phyloP scores from a whole-genome alignment of 2,797 vertebrate genomes.

The Neopelma chrysocephalum region DNA sequence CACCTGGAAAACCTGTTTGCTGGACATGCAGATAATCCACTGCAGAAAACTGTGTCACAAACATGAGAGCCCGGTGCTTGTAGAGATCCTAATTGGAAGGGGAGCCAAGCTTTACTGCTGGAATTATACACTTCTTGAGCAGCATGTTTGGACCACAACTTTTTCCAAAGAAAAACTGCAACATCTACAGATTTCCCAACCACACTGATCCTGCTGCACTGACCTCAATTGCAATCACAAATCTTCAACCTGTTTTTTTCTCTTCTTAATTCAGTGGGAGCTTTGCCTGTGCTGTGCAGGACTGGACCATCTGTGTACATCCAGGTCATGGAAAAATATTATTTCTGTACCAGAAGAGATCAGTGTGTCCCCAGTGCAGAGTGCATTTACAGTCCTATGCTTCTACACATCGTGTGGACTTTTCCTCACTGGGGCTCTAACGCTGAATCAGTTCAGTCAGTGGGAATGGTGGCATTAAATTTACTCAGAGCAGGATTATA shows the following conservation, averaged over 20 bases:
- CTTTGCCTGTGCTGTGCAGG: neutral
- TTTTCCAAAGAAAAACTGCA: neutral
- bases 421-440: neutral
- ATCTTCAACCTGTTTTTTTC: neutral
- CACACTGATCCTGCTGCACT: neutral
- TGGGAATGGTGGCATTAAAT: neutral
- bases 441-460: neutral
- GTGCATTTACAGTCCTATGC: neutral
- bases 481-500: neutral
- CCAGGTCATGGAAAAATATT: neutral
- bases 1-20: neutral
- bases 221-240: neutral
- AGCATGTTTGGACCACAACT: neutral
- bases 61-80: neutral
- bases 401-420: neutral
- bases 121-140: neutral
- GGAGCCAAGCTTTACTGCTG: neutral
- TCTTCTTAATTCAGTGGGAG: neutral
- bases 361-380: neutral
- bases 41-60: neutral
- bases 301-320: neutral
- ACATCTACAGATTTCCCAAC: neutral
- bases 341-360: neutral
- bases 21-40: neutral
- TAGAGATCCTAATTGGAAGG: neutral